phyloP scores from a whole-genome alignment of 2,888 invertebrate genomes.

The Mimas tiliae region DNA sequence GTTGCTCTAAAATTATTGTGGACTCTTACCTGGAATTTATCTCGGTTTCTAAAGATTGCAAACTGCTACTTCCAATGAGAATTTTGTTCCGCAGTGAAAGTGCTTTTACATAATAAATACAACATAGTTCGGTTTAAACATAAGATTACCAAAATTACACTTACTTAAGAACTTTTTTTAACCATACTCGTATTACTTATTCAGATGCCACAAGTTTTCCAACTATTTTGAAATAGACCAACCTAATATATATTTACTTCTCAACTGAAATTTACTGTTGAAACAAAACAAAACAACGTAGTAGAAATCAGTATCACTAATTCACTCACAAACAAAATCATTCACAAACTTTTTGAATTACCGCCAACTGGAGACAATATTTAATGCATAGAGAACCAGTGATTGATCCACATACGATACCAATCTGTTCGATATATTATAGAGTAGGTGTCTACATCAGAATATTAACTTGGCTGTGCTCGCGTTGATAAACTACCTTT shows the following conservation, averaged over 20 bases:
- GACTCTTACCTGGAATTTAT: no score
- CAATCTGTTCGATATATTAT: constrained; percentile 37
- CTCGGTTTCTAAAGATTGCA: no score
- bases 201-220: no score
- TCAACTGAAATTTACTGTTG: neutral
- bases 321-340: no score
- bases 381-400: constrained; percentile 44
- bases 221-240: neutral
- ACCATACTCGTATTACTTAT: no score
- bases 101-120: no score
- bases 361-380: constrained; percentile 46
- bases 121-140: no score
- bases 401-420: constrained; percentile 47
- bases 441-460: neutral
- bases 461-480: neutral
- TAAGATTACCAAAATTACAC: no score
- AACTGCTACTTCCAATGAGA: no score
- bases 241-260: neutral
- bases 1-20: no score
- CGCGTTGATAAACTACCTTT: neutral
- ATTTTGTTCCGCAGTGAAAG: no score
- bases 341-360: constrained; percentile 43
- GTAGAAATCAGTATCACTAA: neutral
- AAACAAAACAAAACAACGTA: neutral
- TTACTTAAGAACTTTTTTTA: no score